These are phyloP conservation scores for Plebejus anna DNA, from an alignment of 2,888 invertebrate genomes.

Conservation along the genomic window DNA sequence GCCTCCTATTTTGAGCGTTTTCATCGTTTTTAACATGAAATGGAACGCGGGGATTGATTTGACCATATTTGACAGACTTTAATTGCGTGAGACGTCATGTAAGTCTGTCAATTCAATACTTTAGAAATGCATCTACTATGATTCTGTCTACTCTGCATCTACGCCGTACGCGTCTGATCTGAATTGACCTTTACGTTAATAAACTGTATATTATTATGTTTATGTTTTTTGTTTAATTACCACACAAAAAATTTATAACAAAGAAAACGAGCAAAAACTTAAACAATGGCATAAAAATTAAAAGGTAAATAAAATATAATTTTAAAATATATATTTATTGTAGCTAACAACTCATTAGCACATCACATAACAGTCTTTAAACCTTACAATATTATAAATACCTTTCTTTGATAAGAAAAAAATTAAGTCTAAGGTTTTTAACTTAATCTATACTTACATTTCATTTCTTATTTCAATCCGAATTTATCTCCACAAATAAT, in stretches of 20 bases:
- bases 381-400: constrained; percentile 26
- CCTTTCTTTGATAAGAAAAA: constrained; percentile 18
- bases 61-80: too few relatives aligned
- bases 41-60: too few relatives aligned
- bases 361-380: constrained; percentile 29
- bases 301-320: not conserved
- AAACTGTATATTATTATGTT: not conserved
- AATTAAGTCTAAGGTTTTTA: not conserved
- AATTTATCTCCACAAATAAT: not conserved
- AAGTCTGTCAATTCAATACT: too few relatives aligned
- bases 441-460: not conserved
- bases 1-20: too few relatives aligned
- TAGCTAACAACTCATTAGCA: constrained; percentile 22
- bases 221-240: not conserved
- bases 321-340: constrained; percentile 25
- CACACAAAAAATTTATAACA: not conserved
- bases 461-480: not conserved
- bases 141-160: too few relatives aligned
- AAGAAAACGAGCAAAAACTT: not conserved
- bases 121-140: too few relatives aligned
- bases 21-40: too few relatives aligned
- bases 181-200: not conserved
- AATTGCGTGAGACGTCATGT: too few relatives aligned
- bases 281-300: not conserved
- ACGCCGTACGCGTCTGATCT: too few relatives aligned